Evolutionary conservation across 2,797 vertebrate genomes (phyloP), one percentile per base, ranked within the genome.

Genomic region (Chaenodraco wilsoni): DNA sequence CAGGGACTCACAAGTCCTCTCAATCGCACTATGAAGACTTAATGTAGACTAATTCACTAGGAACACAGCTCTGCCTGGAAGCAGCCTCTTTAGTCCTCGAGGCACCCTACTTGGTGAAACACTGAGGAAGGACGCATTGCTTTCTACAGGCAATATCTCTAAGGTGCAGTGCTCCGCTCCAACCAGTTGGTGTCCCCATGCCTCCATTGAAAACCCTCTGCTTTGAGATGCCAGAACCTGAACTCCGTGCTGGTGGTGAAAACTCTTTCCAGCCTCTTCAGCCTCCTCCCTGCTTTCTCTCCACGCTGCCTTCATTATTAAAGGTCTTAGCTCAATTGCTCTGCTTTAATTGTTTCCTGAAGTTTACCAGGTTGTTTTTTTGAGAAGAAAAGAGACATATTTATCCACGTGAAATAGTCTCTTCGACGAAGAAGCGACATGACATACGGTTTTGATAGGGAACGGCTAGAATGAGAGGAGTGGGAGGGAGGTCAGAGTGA

Each of bases 271-370:
- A 59, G 63, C 73, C 70, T 63, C 83, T 69, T 82, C 63, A 59
- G 63, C 73, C 70, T 63, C 83, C 71, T 82, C 63, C 46, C 69
- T 49, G 5, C 72, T 72, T 65, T 77, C 84, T 78, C 77, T 77
- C 76, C 87, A 79, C 21, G 66, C 68, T 27, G 65, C 88, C 83
- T 88, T 85, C 85, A 85, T 91, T 88, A 89, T 87, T 85, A 85
- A 78, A 74, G 83, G 82, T 82, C 89, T 89, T 85, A 88, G 85
- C 87, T 81, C 86, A 78, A 81, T 88, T 78, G 78, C 85, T 79
- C 68, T 51, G 82, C 79, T 80, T 91, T 92, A 90, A 92, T 91
- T 91, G 89, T 90, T 91, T 91, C 86, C 85, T 84, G 87, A 89
- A 91, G 88, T 92, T 87, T 86, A 74, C 69, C 57, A 40, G 76